A percentile compares a stretch with the other conserved stretches of the same genome.
These are phyloP conservation scores for Pteruthius melanotis DNA, from an alignment of 2,113 vertebrate species.

Conservation along the genomic window DNA sequence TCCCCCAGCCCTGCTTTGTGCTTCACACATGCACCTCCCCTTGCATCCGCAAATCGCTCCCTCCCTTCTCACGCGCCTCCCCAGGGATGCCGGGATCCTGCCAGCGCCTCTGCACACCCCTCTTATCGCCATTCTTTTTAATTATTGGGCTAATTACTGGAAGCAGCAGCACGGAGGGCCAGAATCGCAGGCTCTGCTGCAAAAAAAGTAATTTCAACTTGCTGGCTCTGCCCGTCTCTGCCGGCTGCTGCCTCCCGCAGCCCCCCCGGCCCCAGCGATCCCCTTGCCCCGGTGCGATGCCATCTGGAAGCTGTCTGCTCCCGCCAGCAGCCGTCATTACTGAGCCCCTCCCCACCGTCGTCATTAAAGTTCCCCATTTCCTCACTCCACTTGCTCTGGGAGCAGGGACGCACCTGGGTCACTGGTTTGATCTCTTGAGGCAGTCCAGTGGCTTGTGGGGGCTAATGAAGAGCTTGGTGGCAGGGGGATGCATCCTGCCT, in stretches of 20 bases:
- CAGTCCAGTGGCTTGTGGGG: neutral
- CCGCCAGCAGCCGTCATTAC: constrained; percentile 37
- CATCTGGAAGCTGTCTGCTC: constrained; percentile 70
- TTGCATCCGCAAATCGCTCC: neutral
- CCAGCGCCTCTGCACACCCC: neutral
- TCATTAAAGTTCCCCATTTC: constrained; percentile 25
- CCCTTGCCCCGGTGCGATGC: neutral
- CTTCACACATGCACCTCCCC: neutral
- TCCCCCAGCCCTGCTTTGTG: neutral
- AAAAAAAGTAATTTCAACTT: neutral
- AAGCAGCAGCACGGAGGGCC: constrained; percentile 3
- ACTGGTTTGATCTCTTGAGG: neutral
- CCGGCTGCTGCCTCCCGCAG: neutral
- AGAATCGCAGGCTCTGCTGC: neutral
- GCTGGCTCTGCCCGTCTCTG: neutral
- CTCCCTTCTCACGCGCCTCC: neutral
- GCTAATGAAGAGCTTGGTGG: neutral
- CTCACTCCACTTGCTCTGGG: neutral
- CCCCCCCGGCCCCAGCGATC: neutral
- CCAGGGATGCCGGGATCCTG: neutral
- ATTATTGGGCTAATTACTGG: constrained; percentile 45
- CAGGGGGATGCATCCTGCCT: neutral
- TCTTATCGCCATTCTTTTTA: neutral
- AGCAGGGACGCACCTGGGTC: constrained; percentile 24
- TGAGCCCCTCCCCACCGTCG: neutral